These are phyloP conservation scores for Apamea monoglypha DNA, from an alignment of 2,888 invertebrate genomes.

Conservation along the genomic window DNA sequence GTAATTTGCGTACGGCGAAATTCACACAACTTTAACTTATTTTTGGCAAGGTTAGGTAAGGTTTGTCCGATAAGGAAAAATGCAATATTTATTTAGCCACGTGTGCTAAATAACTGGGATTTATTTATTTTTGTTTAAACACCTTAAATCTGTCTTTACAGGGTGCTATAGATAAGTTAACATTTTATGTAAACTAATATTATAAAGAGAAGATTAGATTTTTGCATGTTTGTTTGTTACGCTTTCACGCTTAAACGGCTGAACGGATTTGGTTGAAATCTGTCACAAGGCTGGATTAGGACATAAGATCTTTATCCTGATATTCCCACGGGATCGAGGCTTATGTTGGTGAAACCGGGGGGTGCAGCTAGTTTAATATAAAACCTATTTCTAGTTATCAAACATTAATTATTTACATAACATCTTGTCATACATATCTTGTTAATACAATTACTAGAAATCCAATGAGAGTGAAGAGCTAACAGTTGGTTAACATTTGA, in stretches of 20 bases:
- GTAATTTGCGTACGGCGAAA: background rate
- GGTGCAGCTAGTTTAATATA: background rate
- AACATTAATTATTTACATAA: background rate
- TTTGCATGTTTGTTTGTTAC: background rate
- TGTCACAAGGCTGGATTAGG: no score
- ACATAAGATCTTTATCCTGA: background rate
- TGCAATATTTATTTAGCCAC: background rate
- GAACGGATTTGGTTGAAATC: background rate
- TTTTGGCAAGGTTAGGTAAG: background rate
- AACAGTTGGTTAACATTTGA: constrained; percentile 16
- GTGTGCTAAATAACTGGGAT: background rate
- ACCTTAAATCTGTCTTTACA: background rate
- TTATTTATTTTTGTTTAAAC: background rate
- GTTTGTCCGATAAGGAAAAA: background rate
- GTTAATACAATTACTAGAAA: background rate
- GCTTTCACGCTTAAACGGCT: background rate
- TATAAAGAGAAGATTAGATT: background rate
- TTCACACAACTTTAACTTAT: no score
- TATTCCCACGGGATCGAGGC: background rate
- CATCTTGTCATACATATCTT: background rate
- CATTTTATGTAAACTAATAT: background rate
- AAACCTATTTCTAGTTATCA: background rate
- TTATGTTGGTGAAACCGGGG: background rate
- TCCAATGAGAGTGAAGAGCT: constrained; percentile 18
- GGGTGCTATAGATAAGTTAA: background rate